phyloP scores from a whole-genome alignment of 2,888 invertebrate genomes.

The Caenorhabditis plicata region DNA sequence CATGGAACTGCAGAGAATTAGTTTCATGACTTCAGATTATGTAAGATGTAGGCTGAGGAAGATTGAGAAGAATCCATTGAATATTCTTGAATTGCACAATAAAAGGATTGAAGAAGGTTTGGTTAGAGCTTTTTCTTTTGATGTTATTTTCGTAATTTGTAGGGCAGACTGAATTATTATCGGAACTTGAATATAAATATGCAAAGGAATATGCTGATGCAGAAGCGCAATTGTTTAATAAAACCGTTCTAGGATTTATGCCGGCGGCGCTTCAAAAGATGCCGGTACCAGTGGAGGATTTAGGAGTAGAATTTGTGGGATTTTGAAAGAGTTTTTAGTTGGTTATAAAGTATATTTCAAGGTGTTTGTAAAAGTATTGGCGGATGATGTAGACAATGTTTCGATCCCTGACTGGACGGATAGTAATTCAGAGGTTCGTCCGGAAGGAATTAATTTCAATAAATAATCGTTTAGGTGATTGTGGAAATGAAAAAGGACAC shows the following conservation, averaged over 20 bases:
- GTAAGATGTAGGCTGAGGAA: conserved; percentile 43
- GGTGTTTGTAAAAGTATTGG: conserved; percentile 49
- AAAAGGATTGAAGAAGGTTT: conserved; percentile 16
- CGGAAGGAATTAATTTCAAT: too few relatives aligned
- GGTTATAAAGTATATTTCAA: too few relatives aligned
- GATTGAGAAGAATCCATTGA: conserved; percentile 49
- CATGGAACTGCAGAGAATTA: conserved; percentile 50
- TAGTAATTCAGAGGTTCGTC: conserved; percentile 38
- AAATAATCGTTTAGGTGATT: too few relatives aligned
- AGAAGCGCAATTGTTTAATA: conserved; percentile 28
- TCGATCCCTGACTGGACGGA: conserved; percentile 46
- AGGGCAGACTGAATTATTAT: conserved; percentile 23
- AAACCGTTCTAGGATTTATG: conserved; percentile 25
- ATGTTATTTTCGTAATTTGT: neutral
- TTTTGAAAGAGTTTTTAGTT: too few relatives aligned
- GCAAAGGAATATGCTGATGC: conserved; percentile 33
- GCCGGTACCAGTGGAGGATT: conserved; percentile 24
- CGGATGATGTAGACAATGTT: conserved; percentile 39
- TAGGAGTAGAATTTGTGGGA: conserved; percentile 11
- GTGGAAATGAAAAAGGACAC: conserved; percentile 39
- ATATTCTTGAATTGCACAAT: conserved; percentile 36
- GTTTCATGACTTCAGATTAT: conserved; percentile 53
- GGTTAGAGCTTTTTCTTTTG: neutral
- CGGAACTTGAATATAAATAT: conserved; percentile 38
- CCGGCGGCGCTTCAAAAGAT: conserved; percentile 41